These are phyloP conservation scores for Microcebus jonahi DNA, from an alignment of 2,113 vertebrate genomes.

Conservation along the genomic window DNA sequence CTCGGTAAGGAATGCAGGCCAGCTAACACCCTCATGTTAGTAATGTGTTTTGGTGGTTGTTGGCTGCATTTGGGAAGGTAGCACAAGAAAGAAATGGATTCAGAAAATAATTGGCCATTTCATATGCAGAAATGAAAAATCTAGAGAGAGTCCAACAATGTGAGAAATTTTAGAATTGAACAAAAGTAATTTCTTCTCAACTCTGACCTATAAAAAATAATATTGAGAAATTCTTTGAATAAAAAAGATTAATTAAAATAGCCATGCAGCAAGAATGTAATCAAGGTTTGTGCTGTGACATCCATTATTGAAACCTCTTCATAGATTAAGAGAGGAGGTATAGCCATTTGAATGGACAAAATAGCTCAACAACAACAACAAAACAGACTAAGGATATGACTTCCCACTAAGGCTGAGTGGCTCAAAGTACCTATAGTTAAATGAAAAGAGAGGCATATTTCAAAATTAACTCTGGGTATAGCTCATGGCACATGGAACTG, in stretches of 20 bases:
- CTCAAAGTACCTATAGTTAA: neutral
- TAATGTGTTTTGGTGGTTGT: neutral
- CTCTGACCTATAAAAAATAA: neutral
- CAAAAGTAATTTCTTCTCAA: neutral
- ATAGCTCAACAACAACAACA: neutral
- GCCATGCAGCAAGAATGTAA: neutral
- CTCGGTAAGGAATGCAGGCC: neutral
- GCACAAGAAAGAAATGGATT: neutral
- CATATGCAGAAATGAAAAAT: neutral
- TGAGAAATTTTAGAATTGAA: neutral
- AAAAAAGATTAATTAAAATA: neutral
- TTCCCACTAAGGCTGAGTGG: neutral
- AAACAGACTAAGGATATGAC: neutral
- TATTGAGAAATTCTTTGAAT: slow-evolving; percentile 4
- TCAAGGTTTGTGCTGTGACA: neutral
- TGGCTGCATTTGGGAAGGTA: neutral
- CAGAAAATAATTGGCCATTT: neutral
- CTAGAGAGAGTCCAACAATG: neutral
- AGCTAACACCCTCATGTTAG: neutral
- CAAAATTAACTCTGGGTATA: neutral
- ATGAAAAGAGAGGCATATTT: neutral
- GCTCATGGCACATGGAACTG: neutral
- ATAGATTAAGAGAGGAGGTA: neutral
- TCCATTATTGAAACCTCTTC: neutral
- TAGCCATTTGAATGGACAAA: neutral